Evolutionary conservation across 2,113 vertebrate genomes (phyloP), one percentile per base, ranked within the genome.

Genomic region (Lophotis ruficrista): DNA sequence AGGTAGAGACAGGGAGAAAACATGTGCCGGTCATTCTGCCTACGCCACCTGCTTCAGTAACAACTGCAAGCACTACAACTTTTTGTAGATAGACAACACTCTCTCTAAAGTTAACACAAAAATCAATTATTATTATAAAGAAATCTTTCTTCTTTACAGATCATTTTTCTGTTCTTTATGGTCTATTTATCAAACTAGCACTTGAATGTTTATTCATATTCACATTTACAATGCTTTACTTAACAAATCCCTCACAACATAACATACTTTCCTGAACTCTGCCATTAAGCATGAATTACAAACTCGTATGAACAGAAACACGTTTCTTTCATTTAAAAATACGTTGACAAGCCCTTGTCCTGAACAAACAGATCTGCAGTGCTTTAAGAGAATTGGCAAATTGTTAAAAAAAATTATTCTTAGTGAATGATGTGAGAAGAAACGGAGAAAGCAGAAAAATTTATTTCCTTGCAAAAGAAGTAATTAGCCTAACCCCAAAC

Each of bases 311-410:
- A 94, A 69, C 19, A 90, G 65, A 88, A 85, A 89, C 33, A 56
- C 18, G 27, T 61, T 89, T 87, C 43, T 85, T 91, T 91, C 22
- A 80, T 70, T 94, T 85, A 77, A 88, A 84, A 92, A 58, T 24
- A 85, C 1, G 1, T 4, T 79, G 69, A 81, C 37, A 89, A 93
- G 65, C 23, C 21, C 72, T 71, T 89, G 35, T 75, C 77, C 81
- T 43, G 48, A 94, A 61, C 56, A 64, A 87, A 82, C 64, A 90
- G 73, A 82, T 61, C 41, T 51, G 53, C 69, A 48, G 22, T 23
- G 43, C 79, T 82, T 60, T 61, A 37, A 56, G 57, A 82, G 50
- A 56, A 45, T 31, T 25, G 57, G 21, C 41, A 89, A 76, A 75
- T 69, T 72, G 84, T 47, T 83, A 61, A 25, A 90, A 88, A 14